Conservation (phyloP, 2,888 invertebrate genomes). For the Hirtodrosophila confusa region DNA sequence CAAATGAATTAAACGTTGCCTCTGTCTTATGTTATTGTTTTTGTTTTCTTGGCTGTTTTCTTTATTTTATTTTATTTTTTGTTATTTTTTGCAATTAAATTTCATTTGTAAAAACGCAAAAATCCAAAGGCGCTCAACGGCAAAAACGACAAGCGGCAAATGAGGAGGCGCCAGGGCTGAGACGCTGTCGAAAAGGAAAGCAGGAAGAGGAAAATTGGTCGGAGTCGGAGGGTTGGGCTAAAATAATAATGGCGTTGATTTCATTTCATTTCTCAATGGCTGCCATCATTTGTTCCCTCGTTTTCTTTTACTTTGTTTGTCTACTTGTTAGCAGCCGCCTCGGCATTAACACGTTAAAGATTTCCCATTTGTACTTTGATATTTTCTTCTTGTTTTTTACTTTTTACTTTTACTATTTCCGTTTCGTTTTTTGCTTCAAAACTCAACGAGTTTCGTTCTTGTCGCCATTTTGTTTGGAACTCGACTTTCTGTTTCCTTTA, state of each 20-base stretch:
- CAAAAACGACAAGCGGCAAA: slow-evolving; percentile 27
- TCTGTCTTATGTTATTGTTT: slow-evolving; percentile 16
- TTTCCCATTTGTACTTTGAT: slow-evolving; percentile 22
- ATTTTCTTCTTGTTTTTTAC: slow-evolving; percentile 1
- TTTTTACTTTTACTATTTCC: slow-evolving; percentile 40
- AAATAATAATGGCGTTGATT: slow-evolving; percentile 76
- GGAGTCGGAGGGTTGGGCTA: slow-evolving; percentile 5
- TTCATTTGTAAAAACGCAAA: slow-evolving; percentile 56
- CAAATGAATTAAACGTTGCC: slow-evolving; percentile 53
- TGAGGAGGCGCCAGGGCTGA: slow-evolving; percentile 18
- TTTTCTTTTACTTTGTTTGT: slow-evolving; percentile 53
- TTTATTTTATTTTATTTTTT: slow-evolving; percentile 21
- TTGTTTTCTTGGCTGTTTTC: slow-evolving; percentile 3
- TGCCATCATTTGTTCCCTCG: slow-evolving; percentile 38
- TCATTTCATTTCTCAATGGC: slow-evolving; percentile 61
- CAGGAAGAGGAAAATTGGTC: slow-evolving; percentile 7
- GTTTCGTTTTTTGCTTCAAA: slow-evolving; percentile 34
- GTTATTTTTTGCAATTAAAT: slow-evolving; percentile 72
- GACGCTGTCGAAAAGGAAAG: slow-evolving; percentile 12
- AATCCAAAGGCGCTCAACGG: slow-evolving; percentile 35
- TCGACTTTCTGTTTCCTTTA: slow-evolving; percentile 25
- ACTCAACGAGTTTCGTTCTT: slow-evolving; percentile 41
- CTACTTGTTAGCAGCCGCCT: slow-evolving; percentile 67
- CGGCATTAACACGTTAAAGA: slow-evolving; percentile 71
- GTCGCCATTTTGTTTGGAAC: slow-evolving; percentile 8